phyloP scores from a whole-genome alignment of 2,888 invertebrate genomes.

The Pemphredon lugubris region DNA sequence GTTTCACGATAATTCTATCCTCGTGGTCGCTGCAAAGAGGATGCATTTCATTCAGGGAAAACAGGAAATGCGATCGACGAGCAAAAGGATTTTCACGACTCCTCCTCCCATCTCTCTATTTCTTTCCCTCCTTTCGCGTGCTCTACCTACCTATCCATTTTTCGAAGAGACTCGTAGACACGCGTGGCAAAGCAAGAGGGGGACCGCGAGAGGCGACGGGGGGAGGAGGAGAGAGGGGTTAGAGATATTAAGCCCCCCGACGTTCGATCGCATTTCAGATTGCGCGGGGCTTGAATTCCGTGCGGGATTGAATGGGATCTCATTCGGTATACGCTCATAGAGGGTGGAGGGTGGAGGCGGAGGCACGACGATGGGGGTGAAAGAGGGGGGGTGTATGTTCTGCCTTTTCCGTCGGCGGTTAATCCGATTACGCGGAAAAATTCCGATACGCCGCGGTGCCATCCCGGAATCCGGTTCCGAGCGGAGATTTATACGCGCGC shows the following conservation, averaged over 20 bases:
- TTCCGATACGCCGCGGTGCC: conserved; percentile 61
- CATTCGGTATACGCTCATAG: conserved; percentile 52
- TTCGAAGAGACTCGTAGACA: conserved; percentile 8
- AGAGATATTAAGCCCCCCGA: conserved; percentile 64
- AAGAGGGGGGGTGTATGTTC: conserved; percentile 35
- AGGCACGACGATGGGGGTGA: not conserved
- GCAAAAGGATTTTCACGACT: not conserved
- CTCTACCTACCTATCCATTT: no score
- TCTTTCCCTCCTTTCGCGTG: conserved; percentile 13
- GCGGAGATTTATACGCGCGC: not conserved
- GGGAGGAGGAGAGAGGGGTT: conserved; percentile 9
- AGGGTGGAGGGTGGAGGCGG: conserved; percentile 2
- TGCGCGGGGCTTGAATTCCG: conserved; percentile 65
- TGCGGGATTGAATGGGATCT: conserved; percentile 68
- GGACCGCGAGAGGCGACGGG: not conserved
- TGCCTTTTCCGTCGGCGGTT: conserved; percentile 60
- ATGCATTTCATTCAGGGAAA: no score
- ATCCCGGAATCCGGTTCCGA: not conserved
- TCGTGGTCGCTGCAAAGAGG: no score
- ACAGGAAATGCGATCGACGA: no score
- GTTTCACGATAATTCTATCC: no score
- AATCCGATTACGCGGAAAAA: conserved; percentile 72
- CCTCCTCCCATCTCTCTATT: conserved; percentile 11
- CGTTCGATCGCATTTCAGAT: conserved; percentile 72
- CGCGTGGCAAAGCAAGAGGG: conserved; percentile 33